Conservation (phyloP, 1,140 invertebrate genomes). For the Lethrus apterus region DNA sequence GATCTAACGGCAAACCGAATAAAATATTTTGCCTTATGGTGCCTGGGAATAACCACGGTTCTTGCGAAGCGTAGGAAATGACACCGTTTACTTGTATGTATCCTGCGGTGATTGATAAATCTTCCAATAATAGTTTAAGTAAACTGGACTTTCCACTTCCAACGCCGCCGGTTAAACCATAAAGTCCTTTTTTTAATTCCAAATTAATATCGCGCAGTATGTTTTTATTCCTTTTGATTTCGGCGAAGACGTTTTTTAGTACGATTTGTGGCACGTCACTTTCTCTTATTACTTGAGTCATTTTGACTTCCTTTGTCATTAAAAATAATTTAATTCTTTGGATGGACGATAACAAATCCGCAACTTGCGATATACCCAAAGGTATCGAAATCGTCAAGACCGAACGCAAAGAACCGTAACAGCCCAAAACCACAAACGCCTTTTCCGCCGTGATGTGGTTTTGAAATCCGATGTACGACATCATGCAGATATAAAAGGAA, state of each 20-base stretch:
- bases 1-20: constrained; percentile 45
- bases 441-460: constrained; percentile 6
- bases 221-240: constrained; percentile 26
- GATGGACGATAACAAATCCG: constrained; percentile 10
- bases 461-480: not conserved
- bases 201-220: constrained; percentile 57
- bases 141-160: constrained; percentile 65
- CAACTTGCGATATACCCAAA: constrained; percentile 8
- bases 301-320: not conserved
- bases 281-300: not conserved
- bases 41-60: constrained; percentile 68
- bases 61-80: constrained; percentile 70
- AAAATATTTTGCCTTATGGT: constrained; percentile 56
- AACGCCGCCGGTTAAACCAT: constrained; percentile 71
- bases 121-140: constrained; percentile 55
- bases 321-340: constrained; percentile 15
- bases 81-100: constrained; percentile 57
- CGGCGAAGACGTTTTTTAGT: constrained; percentile 4
- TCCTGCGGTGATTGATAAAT: constrained; percentile 53
- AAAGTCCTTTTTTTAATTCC: constrained; percentile 53
- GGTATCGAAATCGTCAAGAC: constrained; percentile 10
- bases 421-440: constrained; percentile 9
- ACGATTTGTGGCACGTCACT: constrained; percentile 4
- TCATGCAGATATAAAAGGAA: constrained; percentile 12
- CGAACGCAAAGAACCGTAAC: constrained; percentile 1